Evolutionary conservation across 2,888 invertebrate species (phyloP), one percentile per base, ranked within the genome.

Genomic region (Habroteleia sp.): DNA sequence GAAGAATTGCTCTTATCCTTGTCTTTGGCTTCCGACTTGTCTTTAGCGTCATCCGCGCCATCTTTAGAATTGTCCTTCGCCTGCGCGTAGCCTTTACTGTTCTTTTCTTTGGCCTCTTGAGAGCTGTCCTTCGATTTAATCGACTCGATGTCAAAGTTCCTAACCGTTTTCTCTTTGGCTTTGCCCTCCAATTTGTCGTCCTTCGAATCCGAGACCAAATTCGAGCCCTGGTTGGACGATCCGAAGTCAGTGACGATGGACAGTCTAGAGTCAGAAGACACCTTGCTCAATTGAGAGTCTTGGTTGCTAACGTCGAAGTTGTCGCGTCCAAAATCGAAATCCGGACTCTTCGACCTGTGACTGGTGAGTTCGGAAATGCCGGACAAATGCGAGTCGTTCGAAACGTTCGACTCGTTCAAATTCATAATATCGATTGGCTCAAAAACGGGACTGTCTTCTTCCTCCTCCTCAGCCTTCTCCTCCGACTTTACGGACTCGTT

Each of bases 391-490:
- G 91, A 92, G 81, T 92, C 91, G 39, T 90, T 89, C 0, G 91
- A 91, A 82, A 89, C 91, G 31, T 91, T 91, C 20, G 91, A 91
- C 41, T 89, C 89, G 62, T 89, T 85, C 2, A 88, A 71, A 78
- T 85, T 85, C 82, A 83, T 86, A 74, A 89, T 90, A 73, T 91
- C 91, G 14, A 93, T 87, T 0, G 92, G 92, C 81, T 93, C 93
- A 84, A 93, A 93, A 0, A 91, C 91, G 0, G 93, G 93, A 54
- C 93, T 92, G 60, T 92, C 92, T 79, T 92, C 92, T 81, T 91
- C 92, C 52, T 92, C 92, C 78, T 88, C 89, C 77, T 91, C 91
- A 3, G 80, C 79, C 75, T 87, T 89, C 29, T 90, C 90, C 42
- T 90, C 89, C 0, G 87, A 83, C 72, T 87, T 89, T 8, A 82